Evolutionary conservation across 1,140 invertebrate species (phyloP).

Genomic region (Drosophila takahashii): DNA sequence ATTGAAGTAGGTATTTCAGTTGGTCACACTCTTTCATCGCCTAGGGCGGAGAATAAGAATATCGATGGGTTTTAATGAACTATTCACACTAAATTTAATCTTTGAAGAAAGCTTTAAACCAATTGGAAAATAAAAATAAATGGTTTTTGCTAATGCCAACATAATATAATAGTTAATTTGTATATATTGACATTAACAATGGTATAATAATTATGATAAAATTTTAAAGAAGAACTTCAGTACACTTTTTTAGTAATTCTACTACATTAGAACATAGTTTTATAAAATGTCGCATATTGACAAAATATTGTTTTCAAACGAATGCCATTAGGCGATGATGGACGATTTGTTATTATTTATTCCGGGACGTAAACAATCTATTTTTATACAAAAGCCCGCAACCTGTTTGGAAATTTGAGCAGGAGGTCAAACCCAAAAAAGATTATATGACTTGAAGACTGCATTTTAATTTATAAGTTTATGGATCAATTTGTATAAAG

Average conservation of each 20-base stretch:
- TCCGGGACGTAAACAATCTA: slow-evolving; percentile 2
- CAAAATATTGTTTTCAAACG: no score
- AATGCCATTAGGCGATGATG: neutral
- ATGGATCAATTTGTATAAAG: neutral
- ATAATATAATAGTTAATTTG: neutral
- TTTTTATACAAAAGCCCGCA: slow-evolving; percentile 4
- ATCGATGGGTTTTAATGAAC: neutral
- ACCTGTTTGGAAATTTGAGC: slow-evolving; percentile 6
- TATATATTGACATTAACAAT: no score
- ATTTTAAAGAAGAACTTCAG: no score
- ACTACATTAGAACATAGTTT: neutral
- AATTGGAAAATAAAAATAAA: neutral
- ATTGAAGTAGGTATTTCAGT: neutral
- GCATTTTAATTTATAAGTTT: neutral
- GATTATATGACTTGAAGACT: neutral
- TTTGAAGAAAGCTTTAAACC: neutral
- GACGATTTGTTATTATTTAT: slow-evolving; percentile 6
- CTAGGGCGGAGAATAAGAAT: neutral
- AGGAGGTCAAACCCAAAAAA: neutral
- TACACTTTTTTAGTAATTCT: no score
- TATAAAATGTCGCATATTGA: no score
- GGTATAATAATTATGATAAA: no score
- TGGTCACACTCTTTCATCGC: neutral
- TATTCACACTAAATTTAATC: neutral
- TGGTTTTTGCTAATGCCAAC: neutral